A percentile compares a stretch with the other conserved stretches of the same genome.
phyloP scores from a whole-genome alignment of 2,888 invertebrate species.

The Lymantria dispar region DNA sequence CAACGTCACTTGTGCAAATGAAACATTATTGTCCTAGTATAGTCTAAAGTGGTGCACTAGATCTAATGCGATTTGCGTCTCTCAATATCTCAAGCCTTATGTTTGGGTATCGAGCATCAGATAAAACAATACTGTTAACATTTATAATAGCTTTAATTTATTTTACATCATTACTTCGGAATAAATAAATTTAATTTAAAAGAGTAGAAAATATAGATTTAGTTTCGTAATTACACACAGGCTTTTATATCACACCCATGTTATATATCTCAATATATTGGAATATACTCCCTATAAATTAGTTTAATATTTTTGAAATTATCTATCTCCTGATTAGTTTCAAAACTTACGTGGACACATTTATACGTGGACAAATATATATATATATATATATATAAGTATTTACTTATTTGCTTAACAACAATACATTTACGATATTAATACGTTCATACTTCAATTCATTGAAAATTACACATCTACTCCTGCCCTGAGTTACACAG shows the following conservation, averaged over 20 bases:
- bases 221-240: slow-evolving; percentile 25
- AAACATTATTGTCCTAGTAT: slow-evolving; percentile 76
- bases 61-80: slow-evolving; percentile 46
- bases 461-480: slow-evolving; percentile 42
- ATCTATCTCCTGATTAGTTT: slow-evolving; percentile 46
- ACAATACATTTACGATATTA: slow-evolving; percentile 63
- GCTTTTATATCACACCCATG: slow-evolving; percentile 13
- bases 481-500: slow-evolving; percentile 46
- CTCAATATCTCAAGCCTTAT: slow-evolving; percentile 31
- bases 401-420: slow-evolving; percentile 51
- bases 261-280: slow-evolving; percentile 34
- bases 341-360: slow-evolving; percentile 60
- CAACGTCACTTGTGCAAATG: slow-evolving; percentile 55
- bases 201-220: slow-evolving; percentile 37
- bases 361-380: slow-evolving; percentile 48
- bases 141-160: slow-evolving; percentile 4
- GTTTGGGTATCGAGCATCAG: slow-evolving; percentile 30
- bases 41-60: slow-evolving; percentile 73
- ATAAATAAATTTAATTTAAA: slow-evolving; percentile 24
- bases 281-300: slow-evolving; percentile 32
- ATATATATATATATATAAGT: slow-evolving; percentile 60
- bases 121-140: slow-evolving; percentile 31
- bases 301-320: slow-evolving; percentile 45
- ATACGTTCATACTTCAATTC: slow-evolving; percentile 52
- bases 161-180: slow-evolving; percentile 20